Evolutionary conservation across 2,888 invertebrate species (phyloP).

Genomic region (Lymantria dispar): DNA sequence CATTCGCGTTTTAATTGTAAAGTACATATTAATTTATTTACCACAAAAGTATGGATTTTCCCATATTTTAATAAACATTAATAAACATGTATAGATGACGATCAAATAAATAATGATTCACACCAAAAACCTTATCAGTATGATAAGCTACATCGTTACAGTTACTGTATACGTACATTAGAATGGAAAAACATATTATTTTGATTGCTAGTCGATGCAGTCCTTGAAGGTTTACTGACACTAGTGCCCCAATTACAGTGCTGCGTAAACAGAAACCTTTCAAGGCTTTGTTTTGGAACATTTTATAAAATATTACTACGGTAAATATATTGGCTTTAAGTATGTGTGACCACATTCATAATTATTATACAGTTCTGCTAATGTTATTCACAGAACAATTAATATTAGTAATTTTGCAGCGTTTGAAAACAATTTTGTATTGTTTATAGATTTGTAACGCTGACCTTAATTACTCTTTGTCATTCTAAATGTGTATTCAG

Average conservation of each 20-base stretch:
- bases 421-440: conserved; percentile 15
- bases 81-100: no score
- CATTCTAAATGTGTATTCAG: conserved; percentile 28
- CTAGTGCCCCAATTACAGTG: conserved; percentile 18
- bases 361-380: not conserved
- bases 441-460: conserved; percentile 30
- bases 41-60: no score
- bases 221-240: conserved; percentile 21
- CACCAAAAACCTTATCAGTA: not conserved
- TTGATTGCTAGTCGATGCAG: conserved; percentile 14
- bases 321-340: not conserved
- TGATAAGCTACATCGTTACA: not conserved
- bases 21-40: no score
- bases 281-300: conserved; percentile 1
- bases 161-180: conserved; percentile 8
- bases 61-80: no score
- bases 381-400: not conserved
- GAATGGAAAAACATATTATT: conserved; percentile 26
- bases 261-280: conserved; percentile 7
- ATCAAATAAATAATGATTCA: not conserved
- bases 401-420: conserved; percentile 3
- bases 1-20: no score
- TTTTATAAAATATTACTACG: not conserved
- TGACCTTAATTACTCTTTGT: conserved; percentile 6
- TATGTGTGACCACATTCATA: no score